Percentiles rank a stretch among this genome's conserved stretches.
phyloP scores from a whole-genome alignment of 2,888 invertebrate genomes.

The Agrochola lychnidis region DNA sequence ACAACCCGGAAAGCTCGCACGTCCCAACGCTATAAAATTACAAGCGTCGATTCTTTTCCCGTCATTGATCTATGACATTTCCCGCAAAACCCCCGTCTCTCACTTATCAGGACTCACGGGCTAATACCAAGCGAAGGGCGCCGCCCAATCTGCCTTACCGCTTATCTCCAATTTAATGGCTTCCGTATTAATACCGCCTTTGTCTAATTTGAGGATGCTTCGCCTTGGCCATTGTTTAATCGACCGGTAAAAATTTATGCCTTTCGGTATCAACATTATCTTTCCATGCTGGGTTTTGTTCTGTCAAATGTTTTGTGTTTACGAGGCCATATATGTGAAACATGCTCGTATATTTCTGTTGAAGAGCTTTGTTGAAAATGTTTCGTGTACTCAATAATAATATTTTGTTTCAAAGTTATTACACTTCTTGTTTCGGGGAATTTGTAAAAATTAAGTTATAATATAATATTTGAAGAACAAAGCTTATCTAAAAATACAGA shows the following conservation, averaged over 20 bases:
- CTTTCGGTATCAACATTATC: slow-evolving; percentile 67
- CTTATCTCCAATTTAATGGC: slow-evolving; percentile 90
- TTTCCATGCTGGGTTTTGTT: slow-evolving; percentile 57
- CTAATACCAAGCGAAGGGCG: slow-evolving; percentile 89
- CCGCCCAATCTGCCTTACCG: slow-evolving; percentile 88
- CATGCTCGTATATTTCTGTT: slow-evolving; percentile 46
- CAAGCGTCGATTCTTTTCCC: slow-evolving; percentile 58
- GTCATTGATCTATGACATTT: slow-evolving; percentile 78
- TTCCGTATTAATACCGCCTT: slow-evolving; percentile 90
- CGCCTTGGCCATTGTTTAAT: slow-evolving; percentile 84
- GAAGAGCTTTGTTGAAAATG: slow-evolving; percentile 39
- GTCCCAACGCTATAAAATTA: slow-evolving; percentile 44
- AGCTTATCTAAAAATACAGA: neutral
- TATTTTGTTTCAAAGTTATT: slow-evolving; percentile 30
- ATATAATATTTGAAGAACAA: slow-evolving; percentile 4
- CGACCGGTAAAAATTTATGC: slow-evolving; percentile 86
- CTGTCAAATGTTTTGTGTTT: slow-evolving; percentile 59
- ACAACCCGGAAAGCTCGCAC: slow-evolving; percentile 18
- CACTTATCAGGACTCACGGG: slow-evolving; percentile 88
- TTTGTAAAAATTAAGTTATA: neutral
- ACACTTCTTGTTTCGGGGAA: neutral
- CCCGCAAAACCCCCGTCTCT: slow-evolving; percentile 82
- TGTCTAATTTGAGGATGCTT: slow-evolving; percentile 88
- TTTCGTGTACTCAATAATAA: slow-evolving; percentile 25
- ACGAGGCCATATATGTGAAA: slow-evolving; percentile 49